Conservation (phyloP, 2,113 vertebrate species). For the Macquaria australasica region DNA sequence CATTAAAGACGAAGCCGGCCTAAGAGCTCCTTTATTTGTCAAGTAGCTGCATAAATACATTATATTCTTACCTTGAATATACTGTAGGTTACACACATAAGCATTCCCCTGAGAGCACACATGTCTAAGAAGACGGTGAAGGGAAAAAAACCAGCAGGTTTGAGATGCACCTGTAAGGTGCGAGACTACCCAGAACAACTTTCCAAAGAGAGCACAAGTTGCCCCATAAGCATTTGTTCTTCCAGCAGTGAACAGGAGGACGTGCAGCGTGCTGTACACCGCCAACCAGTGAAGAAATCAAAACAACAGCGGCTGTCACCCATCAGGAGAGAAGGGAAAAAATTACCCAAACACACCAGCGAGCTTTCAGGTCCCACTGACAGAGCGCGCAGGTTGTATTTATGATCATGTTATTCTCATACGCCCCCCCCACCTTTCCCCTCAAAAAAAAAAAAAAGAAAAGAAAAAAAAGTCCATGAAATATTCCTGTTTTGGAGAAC, state of each 20-base stretch:
- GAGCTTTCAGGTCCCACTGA: slow-evolving; percentile 53
- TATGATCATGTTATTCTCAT: slow-evolving; percentile 41
- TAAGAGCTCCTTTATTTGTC: slow-evolving; percentile 7
- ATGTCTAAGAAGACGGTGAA: background rate
- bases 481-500: slow-evolving; percentile 64
- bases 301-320: slow-evolving; percentile 52
- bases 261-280: slow-evolving; percentile 19
- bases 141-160: background rate
- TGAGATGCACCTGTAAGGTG: slow-evolving; percentile 48
- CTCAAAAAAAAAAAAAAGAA: background rate
- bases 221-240: slow-evolving; percentile 49
- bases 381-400: slow-evolving; percentile 30
- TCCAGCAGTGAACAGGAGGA: slow-evolving; percentile 54
- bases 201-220: slow-evolving; percentile 66
- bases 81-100: slow-evolving; percentile 3
- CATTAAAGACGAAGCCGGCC: slow-evolving; percentile 5
- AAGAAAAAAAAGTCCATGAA: slow-evolving; percentile 53
- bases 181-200: slow-evolving; percentile 57
- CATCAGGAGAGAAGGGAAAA: slow-evolving; percentile 33
- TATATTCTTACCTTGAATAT: slow-evolving; percentile 43
- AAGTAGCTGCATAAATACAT: background rate
- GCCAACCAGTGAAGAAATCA: slow-evolving; percentile 29
- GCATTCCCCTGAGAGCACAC: slow-evolving; percentile 3
- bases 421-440: background rate
- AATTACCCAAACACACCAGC: slow-evolving; percentile 34